Evolutionary conservation across 2,113 vertebrate species (phyloP).

Genomic region (Otis tarda): DNA sequence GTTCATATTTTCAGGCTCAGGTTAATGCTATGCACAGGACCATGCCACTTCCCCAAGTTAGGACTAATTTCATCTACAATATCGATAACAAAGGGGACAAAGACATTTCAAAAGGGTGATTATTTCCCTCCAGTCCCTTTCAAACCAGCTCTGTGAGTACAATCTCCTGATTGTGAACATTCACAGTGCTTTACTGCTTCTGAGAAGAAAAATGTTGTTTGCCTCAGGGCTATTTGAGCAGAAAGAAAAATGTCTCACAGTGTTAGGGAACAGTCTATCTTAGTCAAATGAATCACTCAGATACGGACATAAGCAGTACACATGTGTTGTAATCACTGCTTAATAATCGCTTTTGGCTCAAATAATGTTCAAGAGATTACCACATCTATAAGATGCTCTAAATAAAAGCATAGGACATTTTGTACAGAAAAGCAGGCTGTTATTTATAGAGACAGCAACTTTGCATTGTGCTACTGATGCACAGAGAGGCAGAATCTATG

Average conservation of each 20-base stretch:
- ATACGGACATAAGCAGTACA: not conserved
- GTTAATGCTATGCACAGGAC: not conserved
- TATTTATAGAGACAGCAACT: constrained; percentile 3
- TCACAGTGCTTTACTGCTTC: not conserved
- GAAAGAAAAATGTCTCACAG: constrained; percentile 11
- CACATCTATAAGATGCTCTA: not conserved
- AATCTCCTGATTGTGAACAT: constrained; percentile 13
- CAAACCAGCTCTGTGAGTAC: constrained; percentile 12
- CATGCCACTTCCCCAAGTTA: not conserved
- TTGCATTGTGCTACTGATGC: not conserved
- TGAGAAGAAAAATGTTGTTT: not conserved
- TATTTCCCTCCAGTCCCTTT: constrained; percentile 32
- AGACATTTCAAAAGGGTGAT: constrained; percentile 40
- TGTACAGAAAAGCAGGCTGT: constrained; percentile 19
- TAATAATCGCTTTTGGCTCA: constrained; percentile 52
- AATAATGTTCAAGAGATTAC: constrained; percentile 31
- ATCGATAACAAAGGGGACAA: constrained; percentile 23
- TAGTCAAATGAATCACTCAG: constrained; percentile 16
- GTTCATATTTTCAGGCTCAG: not conserved
- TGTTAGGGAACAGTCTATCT: not conserved
- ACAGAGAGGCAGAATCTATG: not conserved
- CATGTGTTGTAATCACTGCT: constrained; percentile 48
- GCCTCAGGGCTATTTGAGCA: not conserved
- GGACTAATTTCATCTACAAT: constrained; percentile 23
- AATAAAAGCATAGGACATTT: constrained; percentile 28